phyloP scores from a whole-genome alignment of 2,113 vertebrate species.

The Notarius quadriscutis region DNA sequence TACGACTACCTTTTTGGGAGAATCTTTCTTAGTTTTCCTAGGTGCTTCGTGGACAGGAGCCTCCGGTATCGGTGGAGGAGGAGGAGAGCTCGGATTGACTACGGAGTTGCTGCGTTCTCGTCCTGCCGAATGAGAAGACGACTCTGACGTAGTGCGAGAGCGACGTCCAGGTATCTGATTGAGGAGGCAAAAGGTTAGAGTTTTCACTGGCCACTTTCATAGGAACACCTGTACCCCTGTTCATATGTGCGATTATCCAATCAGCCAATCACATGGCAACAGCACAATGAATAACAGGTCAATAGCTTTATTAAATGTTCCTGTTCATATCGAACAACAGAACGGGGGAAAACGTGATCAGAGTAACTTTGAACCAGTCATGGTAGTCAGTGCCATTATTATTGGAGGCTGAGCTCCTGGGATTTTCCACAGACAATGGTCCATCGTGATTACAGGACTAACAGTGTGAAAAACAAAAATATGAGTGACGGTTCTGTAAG shows the following conservation, averaged over 20 bases:
- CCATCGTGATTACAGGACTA: not conserved
- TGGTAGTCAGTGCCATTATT: not conserved
- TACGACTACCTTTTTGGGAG: constrained; percentile 71
- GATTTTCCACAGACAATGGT: not conserved
- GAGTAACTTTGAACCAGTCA: not conserved
- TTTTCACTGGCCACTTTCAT: not conserved
- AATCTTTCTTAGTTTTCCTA: constrained; percentile 70
- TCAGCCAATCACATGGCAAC: not conserved
- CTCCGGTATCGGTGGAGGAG: constrained; percentile 74
- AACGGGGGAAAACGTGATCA: not conserved
- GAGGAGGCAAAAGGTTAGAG: not conserved
- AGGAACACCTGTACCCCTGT: not conserved
- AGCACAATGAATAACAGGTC: not conserved
- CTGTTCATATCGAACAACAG: not conserved
- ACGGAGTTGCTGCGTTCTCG: constrained; percentile 76
- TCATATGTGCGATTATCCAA: not conserved
- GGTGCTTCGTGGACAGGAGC: constrained; percentile 63
- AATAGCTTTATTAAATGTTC: not conserved
- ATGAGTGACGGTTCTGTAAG: not conserved
- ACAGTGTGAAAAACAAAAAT: not conserved
- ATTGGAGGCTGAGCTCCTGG: not conserved
- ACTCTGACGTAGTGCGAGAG: constrained; percentile 82
- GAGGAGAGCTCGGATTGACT: constrained; percentile 71
- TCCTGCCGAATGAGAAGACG: constrained; percentile 77
- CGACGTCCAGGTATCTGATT: constrained; percentile 72